Base-by-base conservation (phyloP, 2,113 vertebrate species). In the Eretmochelys imbricata region DNA sequence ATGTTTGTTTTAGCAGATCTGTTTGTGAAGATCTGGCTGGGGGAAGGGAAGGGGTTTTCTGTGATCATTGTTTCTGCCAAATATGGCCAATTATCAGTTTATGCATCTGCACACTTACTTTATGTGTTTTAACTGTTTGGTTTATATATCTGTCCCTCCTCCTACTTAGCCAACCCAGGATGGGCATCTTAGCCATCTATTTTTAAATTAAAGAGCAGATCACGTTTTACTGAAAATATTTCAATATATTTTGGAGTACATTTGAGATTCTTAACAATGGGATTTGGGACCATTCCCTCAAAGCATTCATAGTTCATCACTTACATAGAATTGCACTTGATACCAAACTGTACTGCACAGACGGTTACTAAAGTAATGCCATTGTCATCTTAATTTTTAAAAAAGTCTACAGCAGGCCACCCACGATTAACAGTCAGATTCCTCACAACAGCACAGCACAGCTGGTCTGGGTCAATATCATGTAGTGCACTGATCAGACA, bases 31-130 rank as follows among this genome's bases (percentile, higher is more conserved):
- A 5, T 51, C 20, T 54, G 59, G 10, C 50, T 93, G 54, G 24
- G 89, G 57, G 54, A 6, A 1, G 1, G 3, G 89, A 17, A 2
- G 49, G 2, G 9, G 0, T 0, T 4, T 2, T 85, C 31, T 65
- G 6, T 65, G 62, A 65, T 57, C 22, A 31, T 87, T 48, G 5
- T 62, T 10, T 91, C 29, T 93, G 88, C 69, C n/a, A 49, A 2
- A 42, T 85, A 48, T 2, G 12, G 4, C 48, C 76, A 83, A 42
- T 82, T 78, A 54, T 35, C 92, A 48, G 72, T 82, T 76, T 49
- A 27, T 84, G 19, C 65, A 69, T 83, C 38, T 81, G 46, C 87
- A 76, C 24, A 8, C 25, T 76, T 87, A 35, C 8, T 91, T 92
- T 87, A 79, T 24, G 29, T 31, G 22, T 24, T 42, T 42, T 42